These are phyloP conservation scores for Pandion haliaetus DNA, from an alignment of 2,113 vertebrate species.

Conservation along the genomic window DNA sequence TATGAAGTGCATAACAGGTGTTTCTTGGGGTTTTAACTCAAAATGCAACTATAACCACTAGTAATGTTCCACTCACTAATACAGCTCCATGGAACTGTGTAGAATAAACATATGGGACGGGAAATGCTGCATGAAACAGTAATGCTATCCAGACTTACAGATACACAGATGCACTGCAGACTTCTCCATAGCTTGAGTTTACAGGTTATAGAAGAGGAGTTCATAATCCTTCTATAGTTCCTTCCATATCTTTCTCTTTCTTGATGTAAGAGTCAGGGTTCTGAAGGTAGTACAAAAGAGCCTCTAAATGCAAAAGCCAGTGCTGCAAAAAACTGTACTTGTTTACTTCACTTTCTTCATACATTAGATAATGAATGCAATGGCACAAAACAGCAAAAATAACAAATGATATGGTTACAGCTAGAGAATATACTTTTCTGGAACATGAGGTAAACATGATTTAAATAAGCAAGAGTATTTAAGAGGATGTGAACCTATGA, in stretches of 20 bases:
- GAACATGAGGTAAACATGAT: neutral
- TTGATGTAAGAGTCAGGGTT: neutral
- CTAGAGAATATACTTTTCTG: neutral
- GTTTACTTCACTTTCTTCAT: neutral
- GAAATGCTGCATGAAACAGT: neutral
- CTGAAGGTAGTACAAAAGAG: neutral
- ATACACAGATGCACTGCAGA: neutral
- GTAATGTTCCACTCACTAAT: neutral
- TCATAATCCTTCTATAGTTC: neutral
- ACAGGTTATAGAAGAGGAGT: neutral
- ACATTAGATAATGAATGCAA: neutral
- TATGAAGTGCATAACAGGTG: neutral
- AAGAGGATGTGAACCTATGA: neutral
- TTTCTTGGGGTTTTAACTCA: neutral
- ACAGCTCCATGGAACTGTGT: neutral
- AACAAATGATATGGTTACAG: neutral
- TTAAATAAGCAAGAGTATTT: neutral
- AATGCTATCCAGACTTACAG: neutral
- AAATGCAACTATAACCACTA: neutral
- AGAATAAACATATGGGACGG: neutral
- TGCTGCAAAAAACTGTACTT: neutral
- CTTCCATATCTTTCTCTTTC: neutral
- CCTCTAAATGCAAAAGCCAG: neutral
- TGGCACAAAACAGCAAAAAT: neutral
- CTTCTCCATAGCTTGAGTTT: neutral